Percentiles rank a stretch among this genome's conserved stretches.
These are phyloP conservation scores for Vulpes lagopus DNA, from an alignment of 2,113 vertebrate species.

Conservation along the genomic window DNA sequence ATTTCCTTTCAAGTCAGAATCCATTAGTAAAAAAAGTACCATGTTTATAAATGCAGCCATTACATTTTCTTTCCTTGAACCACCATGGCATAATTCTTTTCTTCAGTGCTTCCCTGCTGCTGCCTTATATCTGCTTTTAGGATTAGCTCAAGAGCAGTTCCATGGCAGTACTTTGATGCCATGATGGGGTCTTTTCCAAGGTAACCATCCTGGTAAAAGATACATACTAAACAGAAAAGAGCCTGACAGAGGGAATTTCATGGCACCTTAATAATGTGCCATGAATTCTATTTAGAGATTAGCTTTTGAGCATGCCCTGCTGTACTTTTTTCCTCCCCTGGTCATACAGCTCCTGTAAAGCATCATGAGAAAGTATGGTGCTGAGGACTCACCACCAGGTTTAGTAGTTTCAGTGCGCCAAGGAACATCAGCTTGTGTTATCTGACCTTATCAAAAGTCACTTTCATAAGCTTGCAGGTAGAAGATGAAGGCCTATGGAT, in stretches of 20 bases:
- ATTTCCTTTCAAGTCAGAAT: conserved; percentile 56
- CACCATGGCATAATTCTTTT: background rate
- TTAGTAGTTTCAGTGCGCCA: background rate
- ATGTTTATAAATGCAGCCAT: background rate
- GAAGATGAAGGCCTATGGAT: background rate
- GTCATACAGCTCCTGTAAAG: background rate
- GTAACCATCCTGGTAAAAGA: conserved; percentile 71
- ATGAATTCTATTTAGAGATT: conserved; percentile 62
- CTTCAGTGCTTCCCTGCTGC: conserved; percentile 45
- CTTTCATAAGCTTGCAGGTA: background rate
- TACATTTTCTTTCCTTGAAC: background rate
- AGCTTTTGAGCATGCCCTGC: background rate
- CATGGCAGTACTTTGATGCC: background rate
- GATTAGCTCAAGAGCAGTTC: conserved; percentile 64
- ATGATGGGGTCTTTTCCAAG: conserved; percentile 78
- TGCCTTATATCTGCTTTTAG: conserved; percentile 68
- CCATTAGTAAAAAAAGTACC: background rate
- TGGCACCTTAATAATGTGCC: conserved; percentile 36
- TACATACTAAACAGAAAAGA: background rate
- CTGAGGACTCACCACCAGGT: background rate
- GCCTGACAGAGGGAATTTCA: background rate
- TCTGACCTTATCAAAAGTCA: background rate
- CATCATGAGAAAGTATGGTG: background rate
- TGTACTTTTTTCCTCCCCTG: background rate
- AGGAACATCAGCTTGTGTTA: background rate